These are phyloP conservation scores for Eospalax fontanierii DNA, from an alignment of 2,797 vertebrate genomes.

Conservation along the genomic window DNA sequence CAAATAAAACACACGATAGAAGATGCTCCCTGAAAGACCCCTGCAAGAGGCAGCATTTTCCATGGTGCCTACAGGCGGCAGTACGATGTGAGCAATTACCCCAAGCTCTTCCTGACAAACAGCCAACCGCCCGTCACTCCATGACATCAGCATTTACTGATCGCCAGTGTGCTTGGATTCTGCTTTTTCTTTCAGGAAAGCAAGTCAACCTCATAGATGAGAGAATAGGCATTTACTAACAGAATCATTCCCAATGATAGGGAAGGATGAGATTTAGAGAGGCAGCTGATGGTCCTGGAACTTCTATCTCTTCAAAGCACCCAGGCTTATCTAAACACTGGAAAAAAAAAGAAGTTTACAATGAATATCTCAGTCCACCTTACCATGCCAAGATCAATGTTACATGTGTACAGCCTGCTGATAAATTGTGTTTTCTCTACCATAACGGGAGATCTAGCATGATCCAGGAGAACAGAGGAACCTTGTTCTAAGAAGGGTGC, in stretches of 20 bases:
- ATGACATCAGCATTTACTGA: too few relatives aligned
- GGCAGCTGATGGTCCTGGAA: neutral
- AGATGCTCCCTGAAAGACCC: too few relatives aligned
- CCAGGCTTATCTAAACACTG: neutral
- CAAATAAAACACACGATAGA: too few relatives aligned
- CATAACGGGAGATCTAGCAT: neutral
- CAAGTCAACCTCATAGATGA: neutral
- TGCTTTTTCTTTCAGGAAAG: neutral
- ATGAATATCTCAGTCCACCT: neutral
- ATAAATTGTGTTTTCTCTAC: neutral
- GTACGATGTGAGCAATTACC: too few relatives aligned
- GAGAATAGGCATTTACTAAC: neutral
- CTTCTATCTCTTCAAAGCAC: neutral
- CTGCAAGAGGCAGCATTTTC: too few relatives aligned
- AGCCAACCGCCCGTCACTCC: too few relatives aligned
- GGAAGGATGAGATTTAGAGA: neutral
- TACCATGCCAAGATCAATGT: neutral
- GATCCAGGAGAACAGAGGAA: neutral
- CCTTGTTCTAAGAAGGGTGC: fast-evolving
- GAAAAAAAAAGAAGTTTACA: neutral
- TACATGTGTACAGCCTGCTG: neutral
- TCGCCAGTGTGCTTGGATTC: too few relatives aligned
- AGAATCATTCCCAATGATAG: neutral
- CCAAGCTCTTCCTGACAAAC: too few relatives aligned
- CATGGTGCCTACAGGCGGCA: too few relatives aligned